Base-by-base conservation (phyloP, 2,113 vertebrate species). In the Dunckerocampus dactyliophorus region DNA sequence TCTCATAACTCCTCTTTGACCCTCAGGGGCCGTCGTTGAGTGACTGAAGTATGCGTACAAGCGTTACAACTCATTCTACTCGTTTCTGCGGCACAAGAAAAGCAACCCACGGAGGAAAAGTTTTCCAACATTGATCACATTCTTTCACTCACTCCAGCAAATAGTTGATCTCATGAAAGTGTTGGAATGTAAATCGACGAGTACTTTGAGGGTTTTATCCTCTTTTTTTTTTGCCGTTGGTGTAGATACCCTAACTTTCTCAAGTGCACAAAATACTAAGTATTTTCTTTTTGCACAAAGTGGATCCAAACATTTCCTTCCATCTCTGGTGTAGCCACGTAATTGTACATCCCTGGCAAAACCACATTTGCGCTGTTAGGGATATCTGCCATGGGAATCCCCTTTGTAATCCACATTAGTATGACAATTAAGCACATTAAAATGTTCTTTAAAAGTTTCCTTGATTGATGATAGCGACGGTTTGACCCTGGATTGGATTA, bases 231-330 rank as follows among this genome's bases (percentile, higher is more conserved):
- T 19, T 55, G 24, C 52, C 37, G 28, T 37, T 19, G 52, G 17
- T 34, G 12, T 37, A 55, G 17, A 17, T n/a, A 55, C 8, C 16
- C 52, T 55, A 37, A 37, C 31, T 55, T 37, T 37, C 54, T 14
- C 39, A 43, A 15, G 20, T 43, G 54, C 20, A 8, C 6, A 13
- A 21, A 56, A 56, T 56, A 56, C 12, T 15, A 42, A 56, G 37
- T 42, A n/a, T 20, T 43, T 43, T 14, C 19, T 42, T 42, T n/a
- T 56, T 42, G 19, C 11, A 19, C 34, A 56, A 42, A 56, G 20
- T 37, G n/a, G 53, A 19, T 42, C n/a, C 39, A 42, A 42, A 77
- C 69, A 69, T 76, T 77, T 79, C 61, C 68, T 65, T 73, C 55
- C 76, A 72, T 53, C 56, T 9, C 56, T 53, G 6, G 52, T 16